These are phyloP conservation scores for Ceratothoa steindachneri DNA, from an alignment of 2,888 invertebrate genomes.

Conservation along the genomic window DNA sequence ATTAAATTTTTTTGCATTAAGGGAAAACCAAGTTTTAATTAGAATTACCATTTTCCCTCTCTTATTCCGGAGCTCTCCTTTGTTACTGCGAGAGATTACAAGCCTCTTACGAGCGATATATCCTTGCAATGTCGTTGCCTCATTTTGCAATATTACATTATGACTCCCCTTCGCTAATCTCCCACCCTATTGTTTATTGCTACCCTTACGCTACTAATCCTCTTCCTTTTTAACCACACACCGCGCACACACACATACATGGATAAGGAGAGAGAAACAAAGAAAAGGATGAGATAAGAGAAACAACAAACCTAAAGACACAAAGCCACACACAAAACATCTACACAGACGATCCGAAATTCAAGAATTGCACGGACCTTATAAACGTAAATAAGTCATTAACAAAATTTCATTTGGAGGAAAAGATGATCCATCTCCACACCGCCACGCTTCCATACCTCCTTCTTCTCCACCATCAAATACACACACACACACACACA, in stretches of 20 bases:
- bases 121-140: slow-evolving; percentile 11
- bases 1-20: neutral
- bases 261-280: too few species aligned
- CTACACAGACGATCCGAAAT: too few species aligned
- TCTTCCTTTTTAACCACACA: slow-evolving; percentile 1
- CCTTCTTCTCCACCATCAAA: too few species aligned
- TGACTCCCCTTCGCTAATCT: slow-evolving; percentile 8
- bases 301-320: too few species aligned
- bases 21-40: slow-evolving; percentile 1
- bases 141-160: slow-evolving; percentile 7
- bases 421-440: too few species aligned
- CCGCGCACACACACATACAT: neutral
- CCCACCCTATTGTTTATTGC: slow-evolving; percentile 2
- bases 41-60: neutral
- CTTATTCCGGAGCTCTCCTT: neutral
- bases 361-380: too few species aligned
- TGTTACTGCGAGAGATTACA: slow-evolving; percentile 5
- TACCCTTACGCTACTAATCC: slow-evolving; percentile 10
- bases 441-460: too few species aligned
- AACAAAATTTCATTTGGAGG: too few species aligned
- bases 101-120: neutral
- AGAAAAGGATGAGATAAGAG: too few species aligned
- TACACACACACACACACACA: too few species aligned
- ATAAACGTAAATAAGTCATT: too few species aligned
- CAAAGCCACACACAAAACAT: too few species aligned